Base-by-base conservation (phyloP, 2,888 invertebrate genomes). In the Hirudinaria manillensis region DNA sequence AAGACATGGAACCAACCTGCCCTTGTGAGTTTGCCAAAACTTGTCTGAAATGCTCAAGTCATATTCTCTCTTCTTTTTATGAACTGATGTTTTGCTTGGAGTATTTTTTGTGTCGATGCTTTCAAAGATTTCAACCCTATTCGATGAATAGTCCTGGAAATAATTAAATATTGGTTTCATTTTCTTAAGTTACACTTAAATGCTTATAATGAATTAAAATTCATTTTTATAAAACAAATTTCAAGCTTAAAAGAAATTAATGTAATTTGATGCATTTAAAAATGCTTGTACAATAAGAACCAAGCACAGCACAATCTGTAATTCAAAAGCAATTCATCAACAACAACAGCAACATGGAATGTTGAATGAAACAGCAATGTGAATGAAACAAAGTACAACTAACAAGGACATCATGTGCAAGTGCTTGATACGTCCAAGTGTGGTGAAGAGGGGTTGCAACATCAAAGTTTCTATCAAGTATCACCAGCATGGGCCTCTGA, bases 341-440 rank as follows among this genome's bases (percentile, higher is more conserved):
- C 21, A 53, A 53, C 70, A 70, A 70, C 10, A 70, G 16, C 19
- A 66, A 66, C 24, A 24, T 16, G n/a, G 13, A n/a, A n/a, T n/a
- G 55, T 19, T 19, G 19, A 72, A 74, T 21, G 4, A n/a, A 74
- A 21, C n/a, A 61, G 29, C 34, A 61, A 7, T 16, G 19, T 10
- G 55, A 67, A 45, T 45, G 45, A 45, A 45, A 45, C 6, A 45
- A 45, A 10, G 16, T 45, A 10, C 66, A 2, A 78, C 77, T 75
- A 53, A 80, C 79, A 70, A 80, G 86, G 4, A 98, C 92, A 88
- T 99, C 99, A 86, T 99, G 98, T 34, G 94, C 91, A 75, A 99
- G 87, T 0, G 99, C 98, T 76, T 99, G 99, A 86, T 99, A 99
- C 0, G 98, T 99, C 99, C 99, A 99, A 0, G 99, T 97, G 86